Base-by-base conservation (phyloP, 2,888 invertebrate species). In the Nezara viridula region DNA sequence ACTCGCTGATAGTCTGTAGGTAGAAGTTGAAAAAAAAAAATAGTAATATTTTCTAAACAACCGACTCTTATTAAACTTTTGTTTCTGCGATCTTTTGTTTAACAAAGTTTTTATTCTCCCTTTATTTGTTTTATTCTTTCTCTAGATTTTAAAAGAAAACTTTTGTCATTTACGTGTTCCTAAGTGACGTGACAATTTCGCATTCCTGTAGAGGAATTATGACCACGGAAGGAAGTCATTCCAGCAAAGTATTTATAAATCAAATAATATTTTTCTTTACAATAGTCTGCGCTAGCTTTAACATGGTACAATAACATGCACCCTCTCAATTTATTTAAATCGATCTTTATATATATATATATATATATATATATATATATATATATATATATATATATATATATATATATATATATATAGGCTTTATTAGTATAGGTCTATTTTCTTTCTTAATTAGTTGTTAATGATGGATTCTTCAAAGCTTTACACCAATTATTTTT, bases 101-200 rank as follows among this genome's bases (percentile, higher is more conserved):
- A n/a, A n/a, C n/a, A n/a, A n/a, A 21, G 3, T 52, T 9, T 6
- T n/a, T n/a, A 24, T 10, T n/a, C 2, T 3, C 1, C 2, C 6
- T 12, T 21, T 52, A 52, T 52, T 55, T 55, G 10, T 55, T 55
- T 55, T 55, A 12, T 21, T 55, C n/a, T 9, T 55, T n/a, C 55
- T n/a, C 55, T n/a, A 4, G 2, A 55, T 55, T n/a, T 55, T 55
- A 24, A 6, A n/a, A 55, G n/a, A 14, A 55, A 55, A 55, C n/a
- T 24, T n/a, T n/a, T n/a, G n/a, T n/a, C 55, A 55, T 55, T 55
- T 55, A 55, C 55, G 55, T 55, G 55, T n/a, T 55, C 10, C 9
- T 9, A 55, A n/a, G n/a, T 55, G n/a, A 55, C 55, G 55, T 55
- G 55, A 24, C 55, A n/a, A 55, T 55, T 24, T n/a, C 55, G 55